Percentiles rank a stretch among this genome's conserved stretches.
Conservation (phyloP, 2,888 invertebrate species). For the Teinopalpus imperialis region DNA sequence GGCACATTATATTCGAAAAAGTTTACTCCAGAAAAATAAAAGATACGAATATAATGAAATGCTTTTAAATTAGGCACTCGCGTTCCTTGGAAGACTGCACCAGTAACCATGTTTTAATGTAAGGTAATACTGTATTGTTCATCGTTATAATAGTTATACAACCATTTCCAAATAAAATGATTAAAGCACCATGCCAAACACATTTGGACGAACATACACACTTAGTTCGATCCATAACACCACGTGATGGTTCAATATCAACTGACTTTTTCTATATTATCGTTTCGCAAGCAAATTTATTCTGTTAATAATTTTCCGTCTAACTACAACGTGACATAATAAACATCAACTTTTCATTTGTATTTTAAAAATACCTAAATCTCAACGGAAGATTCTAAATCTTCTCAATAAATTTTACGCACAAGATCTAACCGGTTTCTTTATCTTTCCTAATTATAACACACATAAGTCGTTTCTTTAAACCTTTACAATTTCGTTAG, state of each 20-base stretch:
- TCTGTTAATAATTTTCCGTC: constrained; percentile 41
- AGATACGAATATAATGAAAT: constrained; percentile 31
- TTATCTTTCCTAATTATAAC: constrained; percentile 65
- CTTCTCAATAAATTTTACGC: constrained; percentile 63
- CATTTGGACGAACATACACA: constrained; percentile 54
- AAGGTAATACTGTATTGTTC: constrained; percentile 67
- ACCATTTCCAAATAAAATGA: constrained; percentile 64
- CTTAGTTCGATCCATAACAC: constrained; percentile 38
- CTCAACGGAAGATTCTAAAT: constrained; percentile 73
- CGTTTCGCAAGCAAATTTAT: constrained; percentile 11
- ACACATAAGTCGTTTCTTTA: constrained; percentile 61
- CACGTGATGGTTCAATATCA: constrained; percentile 30
- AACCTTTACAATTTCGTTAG: constrained; percentile 61
- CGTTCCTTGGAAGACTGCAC: constrained; percentile 73
- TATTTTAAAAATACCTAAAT: constrained; percentile 75
- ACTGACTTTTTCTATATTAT: constrained; percentile 33
- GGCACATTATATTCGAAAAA: constrained; percentile 37
- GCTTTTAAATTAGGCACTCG: constrained; percentile 44
- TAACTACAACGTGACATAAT: constrained; percentile 55
- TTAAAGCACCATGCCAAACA: constrained; percentile 73
- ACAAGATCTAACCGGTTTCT: constrained; percentile 64
- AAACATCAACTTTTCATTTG: constrained; percentile 52
- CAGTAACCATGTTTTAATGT: constrained; percentile 57
- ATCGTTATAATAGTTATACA: constrained; percentile 44
- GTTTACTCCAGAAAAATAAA: constrained; percentile 19